Evolutionary conservation across 2,888 invertebrate genomes (phyloP), one percentile per base, ranked within the genome.

Genomic region (Abrostola triplasia): DNA sequence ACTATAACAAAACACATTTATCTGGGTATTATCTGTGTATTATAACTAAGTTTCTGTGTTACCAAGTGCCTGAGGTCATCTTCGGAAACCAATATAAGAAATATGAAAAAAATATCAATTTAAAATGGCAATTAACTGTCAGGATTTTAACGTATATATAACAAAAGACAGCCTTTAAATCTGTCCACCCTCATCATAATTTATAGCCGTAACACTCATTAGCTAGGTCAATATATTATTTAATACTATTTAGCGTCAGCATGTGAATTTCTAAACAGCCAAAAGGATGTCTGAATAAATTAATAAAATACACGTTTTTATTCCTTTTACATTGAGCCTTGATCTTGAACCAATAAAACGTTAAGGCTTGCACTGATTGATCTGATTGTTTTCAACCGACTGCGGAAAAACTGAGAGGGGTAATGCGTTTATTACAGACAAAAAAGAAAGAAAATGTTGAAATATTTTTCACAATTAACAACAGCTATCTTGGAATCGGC

Each of bases 311-410:
- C 49, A 70, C 51, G 70, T 75, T 44, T n/a, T 54, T 36, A 0
- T 49, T 2, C 36, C 57, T 59, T 55, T 40, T 35, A 0, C 35
- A 36, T 52, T 0, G 9, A 38, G 35, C 67, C 71, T 70, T 76
- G 75, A 66, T 74, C 78, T 71, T 74, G 62, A 66, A 48, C 11
- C 38, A 59, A 10, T 52, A 36, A 42, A 52, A 0, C 41, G n/a
- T 74, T 74, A 76, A 68, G 78, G 56, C 47, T 60, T 10, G 57
- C 5, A 10, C 59, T 36, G n/a, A 54, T 12, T 36, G n/a, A 54
- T 12, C 44, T 12, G 5, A 2, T 12, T 52, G 37, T 48, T n/a
- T 44, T 35, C 5, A 24, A n/a, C 35, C 36, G 49, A 47, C 44
- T 13, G 7, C 10, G 13, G 13, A 1, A 5, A 42, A 12, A 13